Evolutionary conservation across 2,797 vertebrate genomes (phyloP).

Genomic region (Molothrus aeneus): DNA sequence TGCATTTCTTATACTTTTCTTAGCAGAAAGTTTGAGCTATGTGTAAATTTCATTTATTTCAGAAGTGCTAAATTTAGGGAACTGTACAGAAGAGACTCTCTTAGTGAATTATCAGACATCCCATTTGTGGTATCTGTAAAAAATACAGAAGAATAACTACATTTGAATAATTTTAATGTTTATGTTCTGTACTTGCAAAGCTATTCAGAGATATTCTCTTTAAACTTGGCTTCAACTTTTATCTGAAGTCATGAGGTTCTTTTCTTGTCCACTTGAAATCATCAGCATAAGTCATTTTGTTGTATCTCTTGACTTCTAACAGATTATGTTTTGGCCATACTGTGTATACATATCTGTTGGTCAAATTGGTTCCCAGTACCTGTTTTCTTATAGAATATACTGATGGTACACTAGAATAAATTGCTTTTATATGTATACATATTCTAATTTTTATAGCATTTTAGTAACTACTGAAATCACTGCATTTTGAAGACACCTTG

Average conservation of each 20-base stretch:
- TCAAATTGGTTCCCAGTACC: not conserved
- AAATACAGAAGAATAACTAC: not conserved
- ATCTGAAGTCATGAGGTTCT: not conserved
- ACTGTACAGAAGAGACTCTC: not conserved
- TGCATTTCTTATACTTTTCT: not conserved
- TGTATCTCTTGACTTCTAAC: not conserved
- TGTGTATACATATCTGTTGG: not conserved
- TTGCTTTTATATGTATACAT: too few relatives aligned
- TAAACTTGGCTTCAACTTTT: not conserved
- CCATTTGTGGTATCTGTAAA: not conserved
- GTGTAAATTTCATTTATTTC: not conserved
- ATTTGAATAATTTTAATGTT: not conserved
- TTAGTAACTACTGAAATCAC: not conserved
- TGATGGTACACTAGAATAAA: not conserved
- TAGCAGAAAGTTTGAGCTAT: not conserved
- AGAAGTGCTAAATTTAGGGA: not conserved
- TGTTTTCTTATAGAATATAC: not conserved
- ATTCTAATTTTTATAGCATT: not conserved
- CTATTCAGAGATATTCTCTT: not conserved
- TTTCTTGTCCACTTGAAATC: not conserved
- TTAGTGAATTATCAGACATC: not conserved
- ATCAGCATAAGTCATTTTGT: not conserved
- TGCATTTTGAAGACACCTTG: not conserved
- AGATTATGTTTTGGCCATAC: not conserved
- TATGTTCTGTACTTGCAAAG: not conserved